A percentile compares a stretch with the other conserved stretches of the same genome.
Evolutionary conservation across 2,113 vertebrate genomes (phyloP).

Genomic region (Fulica atra): DNA sequence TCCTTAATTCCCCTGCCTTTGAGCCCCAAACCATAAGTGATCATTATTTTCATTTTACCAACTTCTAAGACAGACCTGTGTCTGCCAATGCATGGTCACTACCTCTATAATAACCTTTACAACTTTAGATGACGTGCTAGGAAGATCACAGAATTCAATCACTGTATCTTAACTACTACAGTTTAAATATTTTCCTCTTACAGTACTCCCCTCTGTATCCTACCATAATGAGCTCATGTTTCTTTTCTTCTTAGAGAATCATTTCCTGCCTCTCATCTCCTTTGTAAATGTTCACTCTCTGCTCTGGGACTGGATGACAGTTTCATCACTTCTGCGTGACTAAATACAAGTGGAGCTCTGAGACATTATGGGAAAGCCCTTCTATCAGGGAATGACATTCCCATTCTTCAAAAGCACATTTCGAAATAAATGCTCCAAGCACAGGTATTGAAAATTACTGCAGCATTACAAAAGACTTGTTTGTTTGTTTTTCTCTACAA

Average conservation of each 20-base stretch:
- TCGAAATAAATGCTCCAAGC: not conserved
- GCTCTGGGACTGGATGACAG: not conserved
- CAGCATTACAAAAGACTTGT: not conserved
- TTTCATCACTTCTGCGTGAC: conserved; percentile 9
- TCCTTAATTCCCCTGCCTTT: not conserved
- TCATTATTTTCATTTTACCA: not conserved
- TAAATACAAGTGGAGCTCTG: not conserved
- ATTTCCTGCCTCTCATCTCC: not conserved
- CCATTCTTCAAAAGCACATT: not conserved
- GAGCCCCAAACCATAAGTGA: not conserved
- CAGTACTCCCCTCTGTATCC: not conserved
- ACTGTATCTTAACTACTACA: not conserved
- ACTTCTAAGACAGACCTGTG: not conserved
- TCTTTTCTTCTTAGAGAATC: not conserved
- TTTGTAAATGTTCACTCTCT: not conserved
- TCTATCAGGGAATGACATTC: not conserved
- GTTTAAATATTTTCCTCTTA: not conserved
- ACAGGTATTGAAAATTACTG: not conserved
- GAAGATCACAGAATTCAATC: not conserved
- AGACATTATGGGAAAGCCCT: conserved; percentile 13
- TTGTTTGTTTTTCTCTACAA: not conserved
- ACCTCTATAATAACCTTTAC: not conserved
- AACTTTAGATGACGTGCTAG: not conserved
- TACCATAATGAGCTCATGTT: not conserved
- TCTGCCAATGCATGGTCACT: not conserved